A percentile compares a stretch with the other conserved stretches of the same genome.
These are phyloP conservation scores for Caradrina kadenii DNA, from an alignment of 2,888 invertebrate genomes.

Conservation along the genomic window DNA sequence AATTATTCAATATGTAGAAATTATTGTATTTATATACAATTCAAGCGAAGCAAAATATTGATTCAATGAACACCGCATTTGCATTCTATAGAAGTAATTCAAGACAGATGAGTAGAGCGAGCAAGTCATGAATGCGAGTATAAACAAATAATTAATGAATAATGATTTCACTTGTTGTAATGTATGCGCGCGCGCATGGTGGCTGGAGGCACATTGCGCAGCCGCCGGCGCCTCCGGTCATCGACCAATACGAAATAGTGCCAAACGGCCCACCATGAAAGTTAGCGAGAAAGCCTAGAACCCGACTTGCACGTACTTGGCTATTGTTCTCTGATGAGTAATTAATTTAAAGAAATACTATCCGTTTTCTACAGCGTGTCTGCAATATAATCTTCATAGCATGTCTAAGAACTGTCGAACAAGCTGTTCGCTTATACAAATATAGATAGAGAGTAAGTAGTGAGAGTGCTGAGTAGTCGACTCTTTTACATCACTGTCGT, in stretches of 20 bases:
- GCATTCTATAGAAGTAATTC: slow-evolving; percentile 37
- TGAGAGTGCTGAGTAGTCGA: no score
- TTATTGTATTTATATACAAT: slow-evolving; percentile 11
- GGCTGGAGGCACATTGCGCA: slow-evolving; percentile 51
- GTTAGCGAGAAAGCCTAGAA: slow-evolving; percentile 50
- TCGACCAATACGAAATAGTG: slow-evolving; percentile 72
- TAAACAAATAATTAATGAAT: slow-evolving; percentile 45
- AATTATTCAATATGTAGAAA: slow-evolving; percentile 15
- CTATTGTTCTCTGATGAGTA: slow-evolving; percentile 32
- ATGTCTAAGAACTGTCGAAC: neutral
- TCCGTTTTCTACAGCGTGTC: neutral
- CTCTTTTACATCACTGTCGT: no score
- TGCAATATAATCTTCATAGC: neutral
- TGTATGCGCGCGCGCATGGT: slow-evolving; percentile 57
- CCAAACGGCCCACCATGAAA: slow-evolving; percentile 67
- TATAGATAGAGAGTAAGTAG: no score
- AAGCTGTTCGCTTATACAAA: no score
- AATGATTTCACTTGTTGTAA: slow-evolving; percentile 57
- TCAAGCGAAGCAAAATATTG: slow-evolving; percentile 17
- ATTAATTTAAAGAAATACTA: slow-evolving; percentile 13
- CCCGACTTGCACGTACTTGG: slow-evolving; percentile 14
- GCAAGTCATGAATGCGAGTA: slow-evolving; percentile 49
- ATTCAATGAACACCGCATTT: slow-evolving; percentile 40
- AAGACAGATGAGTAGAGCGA: slow-evolving; percentile 49
- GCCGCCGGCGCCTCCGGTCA: slow-evolving; percentile 67